phyloP scores from a whole-genome alignment of 2,888 invertebrate genomes.

The Drosophila barbarae region DNA sequence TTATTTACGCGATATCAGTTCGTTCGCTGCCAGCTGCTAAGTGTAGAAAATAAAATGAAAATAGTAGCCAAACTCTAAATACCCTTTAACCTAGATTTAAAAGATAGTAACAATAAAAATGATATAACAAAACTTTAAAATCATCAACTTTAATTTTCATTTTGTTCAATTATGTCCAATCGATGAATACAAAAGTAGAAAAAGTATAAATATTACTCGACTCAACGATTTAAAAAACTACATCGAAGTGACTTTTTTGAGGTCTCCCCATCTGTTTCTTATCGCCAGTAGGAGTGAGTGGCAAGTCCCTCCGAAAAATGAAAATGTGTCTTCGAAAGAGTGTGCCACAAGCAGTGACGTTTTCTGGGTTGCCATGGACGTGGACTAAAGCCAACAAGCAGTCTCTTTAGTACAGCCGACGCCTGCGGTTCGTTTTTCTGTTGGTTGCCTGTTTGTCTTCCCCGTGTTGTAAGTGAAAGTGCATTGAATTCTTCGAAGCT shows the following conservation, averaged over 20 bases:
- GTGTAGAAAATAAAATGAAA: not conserved
- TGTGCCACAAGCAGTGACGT: constrained; percentile 38
- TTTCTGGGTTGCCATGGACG: constrained; percentile 8
- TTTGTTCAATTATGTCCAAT: not conserved
- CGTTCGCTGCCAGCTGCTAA: not conserved
- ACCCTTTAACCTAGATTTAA: not conserved
- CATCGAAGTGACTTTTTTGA: not conserved
- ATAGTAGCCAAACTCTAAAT: not conserved
- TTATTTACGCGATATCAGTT: not conserved
- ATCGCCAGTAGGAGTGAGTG: not conserved
- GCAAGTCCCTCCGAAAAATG: not conserved
- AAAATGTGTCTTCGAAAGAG: not conserved
- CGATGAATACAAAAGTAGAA: not conserved
- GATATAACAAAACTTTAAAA: not conserved
- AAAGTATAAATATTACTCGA: not conserved
- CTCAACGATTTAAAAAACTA: not conserved
- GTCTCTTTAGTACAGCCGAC: constrained; percentile 59
- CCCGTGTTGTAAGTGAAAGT: constrained; percentile 64
- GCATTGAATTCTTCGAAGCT: constrained; percentile 46
- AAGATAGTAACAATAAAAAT: not conserved
- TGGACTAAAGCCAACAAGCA: constrained; percentile 44
- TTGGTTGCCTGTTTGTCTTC: constrained; percentile 26
- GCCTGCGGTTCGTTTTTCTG: constrained; percentile 49
- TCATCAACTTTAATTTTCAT: not conserved
- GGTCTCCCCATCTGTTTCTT: not conserved